Conservation (phyloP, 2,888 invertebrate genomes). For the Xanthia togata region DNA sequence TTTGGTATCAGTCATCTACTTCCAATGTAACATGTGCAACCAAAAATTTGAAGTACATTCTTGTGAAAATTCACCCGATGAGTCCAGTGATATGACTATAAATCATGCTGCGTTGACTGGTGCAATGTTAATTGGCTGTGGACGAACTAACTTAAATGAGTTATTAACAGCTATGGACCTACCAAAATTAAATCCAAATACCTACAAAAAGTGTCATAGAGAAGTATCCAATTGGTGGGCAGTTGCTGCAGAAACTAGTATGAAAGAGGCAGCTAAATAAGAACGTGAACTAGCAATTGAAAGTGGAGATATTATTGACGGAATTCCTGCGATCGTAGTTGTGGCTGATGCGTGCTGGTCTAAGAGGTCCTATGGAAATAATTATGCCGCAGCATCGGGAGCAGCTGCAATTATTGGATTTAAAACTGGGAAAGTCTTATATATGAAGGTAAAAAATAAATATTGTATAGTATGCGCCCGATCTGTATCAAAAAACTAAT, state of each 20-base stretch:
- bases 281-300: background rate
- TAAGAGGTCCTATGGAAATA: conserved; percentile 1
- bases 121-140: conserved; percentile 1
- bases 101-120: conserved; percentile 11
- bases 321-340: conserved; percentile 1
- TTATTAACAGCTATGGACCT: too few relatives aligned
- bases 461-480: conserved; percentile 2
- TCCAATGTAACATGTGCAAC: conserved; percentile 3
- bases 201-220: too few relatives aligned
- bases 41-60: background rate
- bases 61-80: background rate
- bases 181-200: too few relatives aligned
- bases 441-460: background rate
- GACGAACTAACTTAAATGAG: too few relatives aligned
- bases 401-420: background rate
- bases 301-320: background rate
- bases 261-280: too few relatives aligned
- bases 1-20: background rate
- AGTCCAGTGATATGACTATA: background rate
- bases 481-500: background rate
- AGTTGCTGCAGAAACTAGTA: too few relatives aligned
- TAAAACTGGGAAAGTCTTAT: conserved; percentile 1
- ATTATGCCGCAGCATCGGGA: background rate
- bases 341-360: conserved; percentile 6
- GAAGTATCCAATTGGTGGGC: too few relatives aligned